A percentile compares a stretch with the other conserved stretches of the same genome.
Evolutionary conservation across 2,888 invertebrate genomes (phyloP).

Genomic region (Drosophila suboccidentalis): DNA sequence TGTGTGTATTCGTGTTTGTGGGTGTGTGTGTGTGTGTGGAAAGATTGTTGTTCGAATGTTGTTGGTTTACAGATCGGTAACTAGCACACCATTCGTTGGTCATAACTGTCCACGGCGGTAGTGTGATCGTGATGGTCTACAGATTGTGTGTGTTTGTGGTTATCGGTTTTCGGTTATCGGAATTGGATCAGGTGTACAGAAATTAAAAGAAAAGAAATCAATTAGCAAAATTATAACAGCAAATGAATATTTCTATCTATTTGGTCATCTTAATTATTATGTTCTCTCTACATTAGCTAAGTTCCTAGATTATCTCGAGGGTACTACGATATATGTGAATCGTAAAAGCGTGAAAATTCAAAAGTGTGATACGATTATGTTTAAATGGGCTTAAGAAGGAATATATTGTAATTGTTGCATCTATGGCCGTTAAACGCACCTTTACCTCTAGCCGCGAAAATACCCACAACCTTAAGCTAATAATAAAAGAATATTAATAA

Average conservation of each 20-base stretch:
- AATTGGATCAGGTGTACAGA: constrained; percentile 61
- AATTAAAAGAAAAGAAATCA: constrained; percentile 77
- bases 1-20: constrained; percentile 27
- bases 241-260: constrained; percentile 22
- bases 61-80: constrained; percentile 84
- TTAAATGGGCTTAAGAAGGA: constrained; percentile 11
- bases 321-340: constrained; percentile 40
- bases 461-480: constrained; percentile 81
- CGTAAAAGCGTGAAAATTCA: constrained; percentile 50
- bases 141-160: constrained; percentile 42
- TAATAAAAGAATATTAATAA: constrained; percentile 49
- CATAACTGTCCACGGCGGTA: constrained; percentile 85
- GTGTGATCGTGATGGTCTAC: constrained; percentile 85
- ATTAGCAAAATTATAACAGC: constrained; percentile 74
- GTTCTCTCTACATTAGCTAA: constrained; percentile 35
- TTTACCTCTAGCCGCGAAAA: constrained; percentile 79
- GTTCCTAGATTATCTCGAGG: constrained; percentile 46
- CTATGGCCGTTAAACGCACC: constrained; percentile 65
- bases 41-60: constrained; percentile 33
- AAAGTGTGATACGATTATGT: constrained; percentile 32
- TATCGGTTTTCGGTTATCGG: constrained; percentile 25
- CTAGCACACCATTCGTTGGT: constrained; percentile 84
- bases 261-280: background rate
- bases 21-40: constrained; percentile 39
- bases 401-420: background rate